Conservation (phyloP, 2,888 invertebrate species). For the Eueremaeus valkanovi region DNA sequence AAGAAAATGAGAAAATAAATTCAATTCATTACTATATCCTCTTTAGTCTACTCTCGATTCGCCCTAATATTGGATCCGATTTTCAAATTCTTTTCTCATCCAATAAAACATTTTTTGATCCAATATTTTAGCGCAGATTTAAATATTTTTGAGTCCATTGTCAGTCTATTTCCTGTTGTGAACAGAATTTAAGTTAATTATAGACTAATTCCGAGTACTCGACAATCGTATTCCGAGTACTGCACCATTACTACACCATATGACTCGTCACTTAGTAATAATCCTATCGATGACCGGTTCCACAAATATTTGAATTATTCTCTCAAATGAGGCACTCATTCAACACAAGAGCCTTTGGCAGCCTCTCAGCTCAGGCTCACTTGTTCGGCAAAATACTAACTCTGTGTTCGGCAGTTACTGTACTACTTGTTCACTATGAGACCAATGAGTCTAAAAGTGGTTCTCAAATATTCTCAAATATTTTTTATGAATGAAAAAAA, state of each 20-base stretch:
- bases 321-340: not conserved
- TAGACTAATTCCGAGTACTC: constrained; percentile 11
- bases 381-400: not conserved
- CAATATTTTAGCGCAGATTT: constrained; percentile 7
- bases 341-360: not conserved
- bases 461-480: not conserved
- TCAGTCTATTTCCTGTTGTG: constrained; percentile 11
- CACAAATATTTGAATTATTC: constrained; percentile 32
- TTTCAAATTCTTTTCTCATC: not conserved
- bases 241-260: not conserved
- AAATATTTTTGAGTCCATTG: constrained; percentile 15
- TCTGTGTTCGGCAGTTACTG: not conserved
- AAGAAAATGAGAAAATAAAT: not conserved
- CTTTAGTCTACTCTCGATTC: not conserved
- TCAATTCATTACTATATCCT: not conserved
- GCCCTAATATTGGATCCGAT: not conserved
- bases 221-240: constrained; percentile 4
- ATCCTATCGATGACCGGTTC: constrained; percentile 29
- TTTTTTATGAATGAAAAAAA: constrained; percentile 9
- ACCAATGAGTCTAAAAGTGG: not conserved
- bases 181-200: constrained; percentile 31
- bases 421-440: not conserved
- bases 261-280: not conserved
- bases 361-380: not conserved
- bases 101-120: not conserved